A percentile compares a stretch with the other conserved stretches of the same genome.
These are phyloP conservation scores for Machimus atricapillus DNA, from an alignment of 2,888 invertebrate genomes.

Conservation along the genomic window DNA sequence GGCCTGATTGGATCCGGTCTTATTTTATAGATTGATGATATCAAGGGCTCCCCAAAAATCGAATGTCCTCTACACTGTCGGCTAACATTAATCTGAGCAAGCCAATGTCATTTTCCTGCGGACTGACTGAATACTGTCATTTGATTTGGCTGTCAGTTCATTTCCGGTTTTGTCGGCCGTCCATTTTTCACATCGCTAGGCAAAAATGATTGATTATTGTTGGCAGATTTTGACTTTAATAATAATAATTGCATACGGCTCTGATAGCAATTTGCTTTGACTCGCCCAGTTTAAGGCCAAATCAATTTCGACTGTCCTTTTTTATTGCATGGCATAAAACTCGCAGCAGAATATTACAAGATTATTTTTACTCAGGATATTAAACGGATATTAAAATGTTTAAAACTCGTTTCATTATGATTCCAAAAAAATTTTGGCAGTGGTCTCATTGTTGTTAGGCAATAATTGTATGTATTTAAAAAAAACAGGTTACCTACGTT, in stretches of 20 bases:
- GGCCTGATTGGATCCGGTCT: constrained; percentile 13
- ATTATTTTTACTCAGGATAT: too few relatives aligned
- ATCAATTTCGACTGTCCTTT: neutral
- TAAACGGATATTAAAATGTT: too few relatives aligned
- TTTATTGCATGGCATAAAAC: neutral
- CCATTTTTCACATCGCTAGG: constrained; percentile 9
- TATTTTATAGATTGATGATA: constrained; percentile 35
- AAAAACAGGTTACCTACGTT: too few relatives aligned
- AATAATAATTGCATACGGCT: neutral
- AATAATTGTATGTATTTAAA: too few relatives aligned
- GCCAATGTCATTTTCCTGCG: constrained; percentile 17
- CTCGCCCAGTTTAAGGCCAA: neutral
- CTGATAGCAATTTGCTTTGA: neutral
- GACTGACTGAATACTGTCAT: constrained; percentile 31
- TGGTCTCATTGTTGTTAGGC: too few relatives aligned
- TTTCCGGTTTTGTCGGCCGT: constrained; percentile 18
- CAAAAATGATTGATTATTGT: constrained; percentile 34
- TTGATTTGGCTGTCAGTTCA: constrained; percentile 35
- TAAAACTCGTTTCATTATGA: too few relatives aligned
- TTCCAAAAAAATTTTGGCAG: too few relatives aligned
- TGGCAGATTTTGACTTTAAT: neutral
- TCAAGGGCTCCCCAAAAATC: constrained; percentile 4
- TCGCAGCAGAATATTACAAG: too few relatives aligned
- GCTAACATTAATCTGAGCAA: constrained; percentile 33
- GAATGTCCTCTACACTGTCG: constrained; percentile 27